Base-by-base conservation (phyloP, 2,113 vertebrate species). In the Apus apus region DNA sequence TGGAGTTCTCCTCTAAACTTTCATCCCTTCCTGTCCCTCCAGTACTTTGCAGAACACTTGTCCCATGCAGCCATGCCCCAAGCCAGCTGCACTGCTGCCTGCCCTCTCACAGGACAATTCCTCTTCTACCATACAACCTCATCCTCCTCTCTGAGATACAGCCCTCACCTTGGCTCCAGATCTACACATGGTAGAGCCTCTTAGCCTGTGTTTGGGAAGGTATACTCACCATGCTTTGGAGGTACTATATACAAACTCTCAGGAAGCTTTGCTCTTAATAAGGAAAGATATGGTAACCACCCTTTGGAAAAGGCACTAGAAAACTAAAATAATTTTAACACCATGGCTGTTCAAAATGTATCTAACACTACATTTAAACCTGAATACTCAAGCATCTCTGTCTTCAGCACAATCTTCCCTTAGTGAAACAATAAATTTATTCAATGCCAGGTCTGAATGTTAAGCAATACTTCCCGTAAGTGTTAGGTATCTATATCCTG, bases 21-120 rank as follows among this genome's bases (percentile, higher is more conserved):
- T 32, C 30, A 75, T 5, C 12, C 20, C 15, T 54, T 81, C 23
- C 23, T 14, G 15, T 19, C 23, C 26, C 51, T 36, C 56, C 43
- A 29, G 19, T 34, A 29, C 15, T 61, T 60, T 46, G 25, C 15
- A 48, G 13, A 51, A 16, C 7, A 20, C 40, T 61, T 48, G 19
- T 62, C 66, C 40, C 40, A 20, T 2, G 14, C 2, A 1, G n/a
- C 38, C 38, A 13, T 34, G 36, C 8, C 56, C 20, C 2, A 0
- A 5, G 15, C 8, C 43, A 45, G 70, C 5, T 29, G 6, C 3
- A 0, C 9, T n/a, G 50, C 83, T 45, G 45, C 22, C 45, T n/a
- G 40, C 16, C 34, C 26, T 60, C 57, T 58, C 34, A 56, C 26
- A 29, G 22, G 34, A 45, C 34, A 64, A 32, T 57, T 65, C 50